Base-by-base conservation (phyloP, 2,888 invertebrate species). In the Anarsia innoxiella region DNA sequence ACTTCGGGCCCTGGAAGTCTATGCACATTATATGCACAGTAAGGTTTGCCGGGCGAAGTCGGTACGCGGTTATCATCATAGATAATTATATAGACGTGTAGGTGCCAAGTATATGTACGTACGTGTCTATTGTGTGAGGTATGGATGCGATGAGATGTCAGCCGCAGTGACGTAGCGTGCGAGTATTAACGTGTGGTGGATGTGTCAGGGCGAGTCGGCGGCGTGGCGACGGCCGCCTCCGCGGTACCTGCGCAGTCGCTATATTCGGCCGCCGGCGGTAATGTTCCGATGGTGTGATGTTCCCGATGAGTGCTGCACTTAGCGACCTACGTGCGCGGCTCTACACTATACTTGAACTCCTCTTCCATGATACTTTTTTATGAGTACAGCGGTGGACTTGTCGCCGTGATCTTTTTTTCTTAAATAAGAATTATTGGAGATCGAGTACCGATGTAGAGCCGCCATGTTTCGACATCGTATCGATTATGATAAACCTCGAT, bases 271-370 rank as follows among this genome's bases (percentile, higher is more conserved):
- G 64, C 83, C 83, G 42, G 74, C 70, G 83, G 83, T 84, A 84
- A 82, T 56, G 78, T 78, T 80, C 67, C 80, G 82, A 82, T 83
- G 83, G 83, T 83, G 83, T 82, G 83, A 78, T 77, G 62, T 53
- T 50, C 56, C 56, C 54, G 43, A 37, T 49, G 49, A 47, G 40
- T 36, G 40, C 36, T n/a, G 33, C 33, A 29, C 23, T 23, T 12
- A 19, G 29, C 26, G 16, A 31, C n/a, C 2, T n/a, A 25, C 25
- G n/a, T 23, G 29, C 40, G 42, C 47, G 55, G 54, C 57, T 63
- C 56, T 56, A 45, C 54, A 39, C 2, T 13, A 25, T 25, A 9
- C 25, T 9, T 6, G 3, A 19, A 12, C 12, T 31, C n/a, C 14
- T 10, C 3, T 26, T 13, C 11, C 25, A 9, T 25, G 9, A 12